These are phyloP conservation scores for Aptenodytes patagonicus DNA, from an alignment of 2,113 vertebrate genomes.

Conservation along the genomic window DNA sequence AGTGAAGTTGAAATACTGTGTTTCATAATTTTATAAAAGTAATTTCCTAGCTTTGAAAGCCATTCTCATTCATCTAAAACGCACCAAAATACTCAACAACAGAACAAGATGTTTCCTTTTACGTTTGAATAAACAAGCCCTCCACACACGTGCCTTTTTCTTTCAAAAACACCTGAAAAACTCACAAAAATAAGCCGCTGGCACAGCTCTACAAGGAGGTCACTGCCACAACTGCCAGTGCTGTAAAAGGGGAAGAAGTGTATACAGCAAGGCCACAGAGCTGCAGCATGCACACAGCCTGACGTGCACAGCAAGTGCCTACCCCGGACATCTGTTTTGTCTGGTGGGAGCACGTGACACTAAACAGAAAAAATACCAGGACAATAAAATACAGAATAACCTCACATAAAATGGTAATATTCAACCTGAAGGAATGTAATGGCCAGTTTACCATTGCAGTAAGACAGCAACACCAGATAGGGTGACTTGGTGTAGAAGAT, in stretches of 20 bases:
- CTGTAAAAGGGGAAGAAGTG: background rate
- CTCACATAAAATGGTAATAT: background rate
- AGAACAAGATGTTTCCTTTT: slow-evolving; percentile 4
- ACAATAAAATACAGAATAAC: background rate
- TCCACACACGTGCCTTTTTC: background rate
- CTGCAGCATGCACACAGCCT: background rate
- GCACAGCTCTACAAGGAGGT: background rate
- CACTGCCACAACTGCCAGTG: background rate
- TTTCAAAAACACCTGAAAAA: background rate
- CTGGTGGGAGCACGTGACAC: background rate
- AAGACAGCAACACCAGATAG: background rate
- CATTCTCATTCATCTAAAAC: background rate
- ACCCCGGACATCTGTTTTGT: background rate
- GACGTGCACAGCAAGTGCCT: background rate
- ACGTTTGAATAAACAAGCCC: background rate
- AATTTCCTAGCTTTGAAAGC: background rate
- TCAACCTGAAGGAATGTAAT: background rate
- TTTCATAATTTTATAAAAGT: background rate
- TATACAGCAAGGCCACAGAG: background rate
- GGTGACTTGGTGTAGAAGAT: background rate
- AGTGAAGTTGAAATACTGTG: background rate
- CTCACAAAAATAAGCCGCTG: background rate
- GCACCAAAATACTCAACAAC: background rate
- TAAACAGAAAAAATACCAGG: background rate
- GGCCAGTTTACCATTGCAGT: background rate